Percentiles rank a stretch among this genome's conserved stretches.
phyloP scores from a whole-genome alignment of 2,797 vertebrate species.

The Gastrophryne carolinensis region DNA sequence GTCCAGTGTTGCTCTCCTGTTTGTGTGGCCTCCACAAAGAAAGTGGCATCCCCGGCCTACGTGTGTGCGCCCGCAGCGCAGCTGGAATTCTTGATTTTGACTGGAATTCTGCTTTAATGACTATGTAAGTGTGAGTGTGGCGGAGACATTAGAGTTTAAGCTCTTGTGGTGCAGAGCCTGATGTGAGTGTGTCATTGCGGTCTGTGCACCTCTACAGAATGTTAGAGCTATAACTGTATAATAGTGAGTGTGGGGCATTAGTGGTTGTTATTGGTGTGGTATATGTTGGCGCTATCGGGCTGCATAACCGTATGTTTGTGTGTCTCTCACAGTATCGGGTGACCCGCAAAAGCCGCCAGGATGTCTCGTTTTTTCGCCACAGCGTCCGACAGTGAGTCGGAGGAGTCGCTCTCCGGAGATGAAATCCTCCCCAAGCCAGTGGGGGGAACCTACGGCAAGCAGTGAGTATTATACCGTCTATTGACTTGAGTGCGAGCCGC shows the following conservation, averaged over 20 bases:
- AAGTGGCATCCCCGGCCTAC: not conserved
- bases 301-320: not conserved
- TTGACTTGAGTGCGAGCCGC: too few species aligned
- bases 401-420: conserved; percentile 84
- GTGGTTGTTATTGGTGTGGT: not conserved
- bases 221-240: not conserved
- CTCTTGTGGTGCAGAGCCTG: not conserved
- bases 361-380: conserved; percentile 95
- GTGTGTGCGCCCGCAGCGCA: not conserved
- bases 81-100: too few species aligned
- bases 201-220: not conserved
- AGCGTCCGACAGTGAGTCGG: conserved; percentile 91
- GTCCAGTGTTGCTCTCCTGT: too few species aligned
- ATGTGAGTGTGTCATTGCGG: not conserved
- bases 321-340: not conserved
- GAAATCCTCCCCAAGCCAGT: conserved; percentile 80
- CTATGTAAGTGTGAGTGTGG: not conserved
- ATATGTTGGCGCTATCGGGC: not conserved
- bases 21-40: too few species aligned
- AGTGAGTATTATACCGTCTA: conserved; percentile 82
- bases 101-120: too few species aligned
- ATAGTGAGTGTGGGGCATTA: not conserved
- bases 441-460: conserved; percentile 79
- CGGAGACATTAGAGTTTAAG: not conserved
- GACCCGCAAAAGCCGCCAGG: conserved; percentile 4